Evolutionary conservation across 2,113 vertebrate genomes (phyloP), one percentile per base, ranked within the genome.

Genomic region (Bostrychus sinensis): DNA sequence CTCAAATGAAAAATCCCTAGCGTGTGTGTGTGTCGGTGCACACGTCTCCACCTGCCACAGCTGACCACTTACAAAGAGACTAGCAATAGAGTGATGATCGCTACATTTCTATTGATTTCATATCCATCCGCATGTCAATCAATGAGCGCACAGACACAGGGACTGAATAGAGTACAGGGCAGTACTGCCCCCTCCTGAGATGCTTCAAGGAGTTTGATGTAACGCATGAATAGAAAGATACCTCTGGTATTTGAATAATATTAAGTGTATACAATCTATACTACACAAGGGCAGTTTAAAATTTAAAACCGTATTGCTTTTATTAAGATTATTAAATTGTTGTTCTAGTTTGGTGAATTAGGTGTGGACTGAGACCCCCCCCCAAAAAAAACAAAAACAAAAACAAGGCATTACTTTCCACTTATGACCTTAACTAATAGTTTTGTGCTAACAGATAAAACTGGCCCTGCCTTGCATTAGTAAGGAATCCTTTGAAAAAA

Each of bases 21-120:
- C 20, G 30, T 22, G 51, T 50, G 25, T 6, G 60, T 30, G 42
- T 26, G 60, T 10, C 26, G 19, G 39, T 6, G 68, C 10, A 65
- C 16, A 62, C 36, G 46, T 62, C 13, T 72, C 71, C 80, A 86
- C 88, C 84, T 86, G 84, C 80, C 64, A 62, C 76, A 74, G 72
- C 77, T 77, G 84, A 82, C 86, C 81, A 75, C 75, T 77, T 63
- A 82, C 74, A 82, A 74, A 84, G 73, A 83, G 75, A 83, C 64
- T 50, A 17, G 70, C 42, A 58, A 78, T 66, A 42, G 83, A 83
- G 78, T 72, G 55, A 66, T 14, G 69, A 72, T 82, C 39, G 78
- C 60, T 58, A 71, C 70, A 66, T 72, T 80, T 77, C 78, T 85
- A 88, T 89, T 72, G 89, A 86, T 89, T 86, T 80, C 73, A 83